Percentiles rank a stretch among this genome's conserved stretches.
Evolutionary conservation across 2,113 vertebrate species (phyloP).

Genomic region (Elgaria multicarinata): DNA sequence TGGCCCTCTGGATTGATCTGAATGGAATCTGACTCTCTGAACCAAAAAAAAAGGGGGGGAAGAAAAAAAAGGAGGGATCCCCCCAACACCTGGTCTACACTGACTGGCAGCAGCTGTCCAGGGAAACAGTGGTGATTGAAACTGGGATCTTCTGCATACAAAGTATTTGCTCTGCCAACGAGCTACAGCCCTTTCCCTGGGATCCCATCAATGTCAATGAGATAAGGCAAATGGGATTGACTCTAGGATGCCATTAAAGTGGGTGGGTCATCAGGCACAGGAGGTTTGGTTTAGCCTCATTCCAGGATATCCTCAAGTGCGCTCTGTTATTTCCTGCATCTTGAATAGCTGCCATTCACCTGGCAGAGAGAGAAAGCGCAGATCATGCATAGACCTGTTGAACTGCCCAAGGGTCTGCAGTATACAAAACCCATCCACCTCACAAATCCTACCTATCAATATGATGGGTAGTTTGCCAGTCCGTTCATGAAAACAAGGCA

Average conservation of each 20-base stretch:
- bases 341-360: background rate
- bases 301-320: background rate
- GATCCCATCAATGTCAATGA: background rate
- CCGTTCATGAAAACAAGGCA: background rate
- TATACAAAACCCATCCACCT: background rate
- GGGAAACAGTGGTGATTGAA: background rate
- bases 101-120: no score
- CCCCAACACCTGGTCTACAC: no score
- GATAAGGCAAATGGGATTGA: background rate
- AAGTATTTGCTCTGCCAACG: background rate
- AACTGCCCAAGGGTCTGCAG: background rate
- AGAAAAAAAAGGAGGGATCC: no score
- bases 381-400: no score
- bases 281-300: background rate
- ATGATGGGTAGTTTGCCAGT: background rate
- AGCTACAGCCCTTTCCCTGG: background rate
- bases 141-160: background rate
- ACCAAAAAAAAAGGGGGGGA: no score
- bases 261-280: background rate
- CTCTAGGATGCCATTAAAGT: background rate
- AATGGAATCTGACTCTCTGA: no score
- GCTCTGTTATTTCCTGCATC: background rate
- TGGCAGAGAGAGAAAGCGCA: background rate
- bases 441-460: background rate
- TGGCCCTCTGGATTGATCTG: no score